Percentiles rank a stretch among this genome's conserved stretches.
phyloP scores from a whole-genome alignment of 1,140 invertebrate genomes.

The Metaphire vulgaris region DNA sequence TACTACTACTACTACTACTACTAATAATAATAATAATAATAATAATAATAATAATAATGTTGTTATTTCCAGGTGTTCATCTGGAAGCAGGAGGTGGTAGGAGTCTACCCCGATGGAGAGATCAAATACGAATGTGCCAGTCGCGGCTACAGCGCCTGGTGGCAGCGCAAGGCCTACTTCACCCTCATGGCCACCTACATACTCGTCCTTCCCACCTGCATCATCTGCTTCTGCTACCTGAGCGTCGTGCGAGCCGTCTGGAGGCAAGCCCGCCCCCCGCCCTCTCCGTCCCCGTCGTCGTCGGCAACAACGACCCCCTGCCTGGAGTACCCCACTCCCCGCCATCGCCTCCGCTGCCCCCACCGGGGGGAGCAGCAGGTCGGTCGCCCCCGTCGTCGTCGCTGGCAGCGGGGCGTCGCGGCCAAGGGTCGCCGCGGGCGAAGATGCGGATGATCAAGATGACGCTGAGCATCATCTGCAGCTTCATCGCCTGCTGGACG shows the following conservation, averaged over 20 bases:
- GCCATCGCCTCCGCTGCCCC: background rate
- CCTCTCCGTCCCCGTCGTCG: constrained; percentile 15
- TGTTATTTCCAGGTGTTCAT: constrained; percentile 52
- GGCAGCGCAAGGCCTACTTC: constrained; percentile 53
- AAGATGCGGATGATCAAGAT: constrained; percentile 55
- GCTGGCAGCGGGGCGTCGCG: constrained; percentile 33
- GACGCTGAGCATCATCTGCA: constrained; percentile 51
- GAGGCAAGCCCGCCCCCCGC: constrained; percentile 29
- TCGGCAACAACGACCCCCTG: constrained; percentile 28
- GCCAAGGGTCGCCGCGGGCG: constrained; percentile 44
- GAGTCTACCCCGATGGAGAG: constrained; percentile 35
- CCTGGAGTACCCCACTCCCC: constrained; percentile 14
- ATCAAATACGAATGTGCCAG: constrained; percentile 46
- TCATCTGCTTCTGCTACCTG: constrained; percentile 53
- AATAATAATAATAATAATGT: too few relatives aligned
- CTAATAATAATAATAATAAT: too few relatives aligned
- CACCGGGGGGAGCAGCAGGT: too few relatives aligned
- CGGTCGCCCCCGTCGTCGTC: constrained; percentile 14
- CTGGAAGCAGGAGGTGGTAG: constrained; percentile 45
- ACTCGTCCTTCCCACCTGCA: constrained; percentile 48
- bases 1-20: too few relatives aligned
- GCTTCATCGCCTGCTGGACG: constrained; percentile 53
- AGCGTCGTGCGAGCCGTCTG: constrained; percentile 51
- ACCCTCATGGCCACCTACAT: constrained; percentile 51
- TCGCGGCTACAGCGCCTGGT: constrained; percentile 50